Evolutionary conservation across 1,140 invertebrate species (phyloP).

Genomic region (Grapholita molesta): DNA sequence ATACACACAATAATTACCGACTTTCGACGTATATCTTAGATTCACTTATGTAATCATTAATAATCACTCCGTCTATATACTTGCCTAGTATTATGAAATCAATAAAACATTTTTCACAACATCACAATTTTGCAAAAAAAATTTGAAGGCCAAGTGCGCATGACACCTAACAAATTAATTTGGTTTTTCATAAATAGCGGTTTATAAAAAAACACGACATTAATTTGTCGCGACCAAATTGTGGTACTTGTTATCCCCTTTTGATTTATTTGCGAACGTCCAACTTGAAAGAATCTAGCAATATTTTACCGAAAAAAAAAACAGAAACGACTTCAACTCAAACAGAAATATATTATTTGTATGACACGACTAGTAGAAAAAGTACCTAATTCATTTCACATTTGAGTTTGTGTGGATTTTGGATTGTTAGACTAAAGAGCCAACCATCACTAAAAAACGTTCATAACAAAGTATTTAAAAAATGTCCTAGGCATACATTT

Average conservation of each 20-base stretch:
- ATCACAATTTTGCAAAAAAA: background rate
- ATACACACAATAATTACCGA: no score
- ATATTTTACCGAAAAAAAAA: background rate
- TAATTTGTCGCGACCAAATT: constrained; percentile 9
- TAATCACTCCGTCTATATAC: no score
- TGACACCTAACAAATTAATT: background rate
- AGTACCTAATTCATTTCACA: background rate
- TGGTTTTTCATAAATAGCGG: constrained; percentile 1
- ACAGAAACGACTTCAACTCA: background rate
- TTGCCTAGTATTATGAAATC: no score
- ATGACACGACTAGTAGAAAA: background rate
- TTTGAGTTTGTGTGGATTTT: background rate
- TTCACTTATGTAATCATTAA: no score
- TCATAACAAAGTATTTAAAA: background rate
- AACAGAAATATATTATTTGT: constrained; percentile 11
- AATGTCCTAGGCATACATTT: background rate
- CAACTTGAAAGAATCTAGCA: background rate
- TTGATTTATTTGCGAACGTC: constrained; percentile 4
- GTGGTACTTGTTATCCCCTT: constrained; percentile 13
- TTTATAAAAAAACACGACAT: constrained; percentile 18
- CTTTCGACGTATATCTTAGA: no score
- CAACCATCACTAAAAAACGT: background rate
- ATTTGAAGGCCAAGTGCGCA: background rate
- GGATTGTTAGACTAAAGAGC: background rate
- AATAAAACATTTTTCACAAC: no score